Percentiles rank a stretch among this genome's conserved stretches.
phyloP scores from a whole-genome alignment of 2,888 invertebrate species.

The Conops quadrifasciatus region DNA sequence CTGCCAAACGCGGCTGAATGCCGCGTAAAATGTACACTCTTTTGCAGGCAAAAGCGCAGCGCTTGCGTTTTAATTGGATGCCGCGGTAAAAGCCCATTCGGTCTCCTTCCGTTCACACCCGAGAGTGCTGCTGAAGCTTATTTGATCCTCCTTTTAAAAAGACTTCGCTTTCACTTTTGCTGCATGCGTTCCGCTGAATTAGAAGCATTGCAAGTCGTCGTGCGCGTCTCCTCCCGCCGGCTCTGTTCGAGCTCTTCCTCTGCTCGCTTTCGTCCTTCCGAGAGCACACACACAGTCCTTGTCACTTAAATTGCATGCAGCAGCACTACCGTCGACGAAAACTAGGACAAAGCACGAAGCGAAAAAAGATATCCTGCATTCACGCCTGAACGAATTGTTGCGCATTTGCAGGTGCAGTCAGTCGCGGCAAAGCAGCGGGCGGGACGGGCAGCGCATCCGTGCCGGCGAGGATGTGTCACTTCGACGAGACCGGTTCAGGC shows the following conservation, averaged over 20 bases:
- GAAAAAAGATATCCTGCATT: constrained; percentile 51
- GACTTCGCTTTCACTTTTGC: not conserved
- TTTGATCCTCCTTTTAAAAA: not conserved
- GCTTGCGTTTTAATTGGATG: no score
- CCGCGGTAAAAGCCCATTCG: no score
- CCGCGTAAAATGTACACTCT: no score
- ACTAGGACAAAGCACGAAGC: not conserved
- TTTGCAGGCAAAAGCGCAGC: no score
- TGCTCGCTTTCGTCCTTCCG: not conserved
- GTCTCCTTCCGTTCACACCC: no score
- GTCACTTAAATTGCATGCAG: constrained; percentile 15
- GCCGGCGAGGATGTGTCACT: not conserved
- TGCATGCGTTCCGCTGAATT: not conserved
- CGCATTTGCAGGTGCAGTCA: constrained; percentile 50
- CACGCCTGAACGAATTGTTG: constrained; percentile 59
- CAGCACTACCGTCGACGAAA: not conserved
- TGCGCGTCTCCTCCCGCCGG: not conserved
- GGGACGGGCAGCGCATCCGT: constrained; percentile 29
- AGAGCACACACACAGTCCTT: constrained; percentile 7
- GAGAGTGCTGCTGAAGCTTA: not conserved
- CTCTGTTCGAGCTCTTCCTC: no score
- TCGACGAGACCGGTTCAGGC: not conserved
- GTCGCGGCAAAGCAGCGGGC: constrained; percentile 29
- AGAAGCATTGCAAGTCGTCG: not conserved
- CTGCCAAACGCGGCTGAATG: no score